Percentiles rank a stretch among this genome's conserved stretches.
These are phyloP conservation scores for Buceros bicornis DNA, from an alignment of 2,797 vertebrate genomes.

Conservation along the genomic window DNA sequence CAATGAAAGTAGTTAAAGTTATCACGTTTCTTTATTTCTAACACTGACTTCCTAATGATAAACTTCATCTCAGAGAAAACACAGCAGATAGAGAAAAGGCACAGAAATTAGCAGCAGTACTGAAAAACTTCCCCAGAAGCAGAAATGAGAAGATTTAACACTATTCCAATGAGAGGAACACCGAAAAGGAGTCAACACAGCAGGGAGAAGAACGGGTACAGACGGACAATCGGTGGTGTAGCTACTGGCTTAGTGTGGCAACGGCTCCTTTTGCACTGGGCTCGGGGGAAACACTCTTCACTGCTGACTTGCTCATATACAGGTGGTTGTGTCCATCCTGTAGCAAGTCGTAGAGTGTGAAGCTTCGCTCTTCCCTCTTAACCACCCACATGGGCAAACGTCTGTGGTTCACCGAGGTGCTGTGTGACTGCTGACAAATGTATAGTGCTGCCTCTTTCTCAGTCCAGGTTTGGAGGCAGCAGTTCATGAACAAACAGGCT, in stretches of 20 bases:
- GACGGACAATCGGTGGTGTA: background rate
- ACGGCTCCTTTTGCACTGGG: background rate
- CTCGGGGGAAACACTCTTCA: background rate
- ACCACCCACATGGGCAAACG: background rate
- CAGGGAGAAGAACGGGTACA: background rate
- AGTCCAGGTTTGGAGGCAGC: background rate
- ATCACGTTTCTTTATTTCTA: background rate
- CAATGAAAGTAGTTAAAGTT: background rate
- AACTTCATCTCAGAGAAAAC: background rate
- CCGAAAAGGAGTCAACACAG: background rate
- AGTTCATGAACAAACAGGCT: background rate
- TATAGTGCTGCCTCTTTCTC: background rate
- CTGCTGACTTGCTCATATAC: fast-evolving
- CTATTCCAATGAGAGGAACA: background rate
- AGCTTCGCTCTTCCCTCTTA: background rate
- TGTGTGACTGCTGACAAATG: background rate
- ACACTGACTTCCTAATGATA: background rate
- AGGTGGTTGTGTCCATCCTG: background rate
- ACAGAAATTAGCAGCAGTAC: background rate
- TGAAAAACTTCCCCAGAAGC: background rate
- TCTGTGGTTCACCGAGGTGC: background rate
- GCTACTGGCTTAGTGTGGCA: background rate
- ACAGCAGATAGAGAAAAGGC: background rate
- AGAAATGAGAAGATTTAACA: background rate
- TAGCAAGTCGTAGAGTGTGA: fast-evolving